These are phyloP conservation scores for Drosophila repleta DNA, from an alignment of 1,140 invertebrate genomes.

Conservation along the genomic window DNA sequence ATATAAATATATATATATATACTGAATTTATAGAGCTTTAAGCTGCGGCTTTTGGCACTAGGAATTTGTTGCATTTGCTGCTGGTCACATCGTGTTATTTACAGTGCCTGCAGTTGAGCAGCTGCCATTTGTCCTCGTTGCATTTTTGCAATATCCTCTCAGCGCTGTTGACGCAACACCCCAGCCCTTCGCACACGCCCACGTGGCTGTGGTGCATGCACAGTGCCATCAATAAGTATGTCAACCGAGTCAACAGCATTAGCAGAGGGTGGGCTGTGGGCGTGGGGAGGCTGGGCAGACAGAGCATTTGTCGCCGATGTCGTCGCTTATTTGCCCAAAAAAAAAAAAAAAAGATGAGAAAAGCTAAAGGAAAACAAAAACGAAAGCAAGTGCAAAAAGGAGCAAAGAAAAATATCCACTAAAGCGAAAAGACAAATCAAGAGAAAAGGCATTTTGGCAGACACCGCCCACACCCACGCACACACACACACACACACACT, in stretches of 20 bases:
- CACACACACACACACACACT: neutral
- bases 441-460: constrained; percentile 31
- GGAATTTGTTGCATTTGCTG: constrained; percentile 14
- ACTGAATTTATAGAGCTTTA: neutral
- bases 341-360: constrained; percentile 20
- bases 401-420: constrained; percentile 22
- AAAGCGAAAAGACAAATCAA: constrained; percentile 48
- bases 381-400: constrained; percentile 15
- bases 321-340: constrained; percentile 68
- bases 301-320: constrained; percentile 54
- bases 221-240: constrained; percentile 67
- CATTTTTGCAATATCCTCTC: constrained; percentile 43
- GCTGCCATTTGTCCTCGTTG: constrained; percentile 42
- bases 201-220: constrained; percentile 32
- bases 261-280: neutral
- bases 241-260: constrained; percentile 59
- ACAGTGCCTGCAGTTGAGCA: constrained; percentile 29
- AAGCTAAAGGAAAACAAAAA: constrained; percentile 1
- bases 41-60: neutral
- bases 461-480: neutral
- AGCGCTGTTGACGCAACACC: neutral
- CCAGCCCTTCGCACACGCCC: constrained; percentile 17
- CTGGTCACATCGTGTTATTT: constrained; percentile 25
- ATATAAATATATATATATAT: no score
- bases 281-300: neutral